Conservation (phyloP, 2,888 invertebrate genomes). For the Baronia brevicornis region DNA sequence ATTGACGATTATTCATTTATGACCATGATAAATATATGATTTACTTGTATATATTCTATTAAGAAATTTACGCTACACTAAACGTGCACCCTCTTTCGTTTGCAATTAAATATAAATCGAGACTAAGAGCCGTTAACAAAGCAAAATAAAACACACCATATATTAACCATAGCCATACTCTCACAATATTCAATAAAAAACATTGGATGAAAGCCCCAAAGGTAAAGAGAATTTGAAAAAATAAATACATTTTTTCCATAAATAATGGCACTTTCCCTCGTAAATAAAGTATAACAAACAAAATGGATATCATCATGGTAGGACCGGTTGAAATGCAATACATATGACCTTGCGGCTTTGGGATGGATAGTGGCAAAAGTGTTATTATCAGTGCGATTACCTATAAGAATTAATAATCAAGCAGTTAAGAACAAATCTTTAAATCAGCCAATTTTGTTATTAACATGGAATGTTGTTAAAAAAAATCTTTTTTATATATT, state of each 20-base stretch:
- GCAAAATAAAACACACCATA: conserved; percentile 60
- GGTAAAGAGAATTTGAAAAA: conserved; percentile 67
- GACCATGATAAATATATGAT: too few relatives aligned
- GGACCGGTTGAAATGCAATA: conserved; percentile 67
- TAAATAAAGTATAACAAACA: conserved; percentile 58
- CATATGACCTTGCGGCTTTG: conserved; percentile 61
- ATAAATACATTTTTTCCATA: conserved; percentile 69
- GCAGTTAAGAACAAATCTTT: conserved; percentile 1
- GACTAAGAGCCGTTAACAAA: conserved; percentile 46
- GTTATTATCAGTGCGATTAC: conserved; percentile 47
- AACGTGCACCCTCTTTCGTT: conserved; percentile 69
- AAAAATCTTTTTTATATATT: too few relatives aligned
- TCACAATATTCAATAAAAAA: conserved; percentile 55
- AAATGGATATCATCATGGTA: conserved; percentile 55
- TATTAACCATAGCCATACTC: conserved; percentile 59
- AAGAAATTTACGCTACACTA: conserved; percentile 49
- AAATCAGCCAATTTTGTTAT: too few relatives aligned
- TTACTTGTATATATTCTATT: conserved; percentile 15
- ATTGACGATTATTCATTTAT: too few relatives aligned
- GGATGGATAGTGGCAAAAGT: conserved; percentile 42
- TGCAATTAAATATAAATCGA: conserved; percentile 63
- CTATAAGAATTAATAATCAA: conserved; percentile 40
- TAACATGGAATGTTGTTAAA: too few relatives aligned
- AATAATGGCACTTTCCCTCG: conserved; percentile 60
- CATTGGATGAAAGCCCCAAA: conserved; percentile 67